These are phyloP conservation scores for Micromussa lordhowensis DNA, from an alignment of 92 coral and sea anemone genomes.

Conservation along the genomic window DNA sequence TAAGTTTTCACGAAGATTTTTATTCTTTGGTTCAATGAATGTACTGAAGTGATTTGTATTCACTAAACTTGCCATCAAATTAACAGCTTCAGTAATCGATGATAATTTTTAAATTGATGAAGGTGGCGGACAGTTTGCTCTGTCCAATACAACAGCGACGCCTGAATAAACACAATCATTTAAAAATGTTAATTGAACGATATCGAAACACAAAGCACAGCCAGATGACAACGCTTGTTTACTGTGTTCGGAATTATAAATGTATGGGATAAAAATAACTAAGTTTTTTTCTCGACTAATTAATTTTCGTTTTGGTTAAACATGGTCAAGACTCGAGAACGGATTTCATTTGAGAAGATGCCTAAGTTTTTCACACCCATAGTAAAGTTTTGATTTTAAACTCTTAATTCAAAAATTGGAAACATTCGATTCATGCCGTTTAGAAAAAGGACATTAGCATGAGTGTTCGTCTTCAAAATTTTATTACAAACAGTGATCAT, in stretches of 20 bases:
- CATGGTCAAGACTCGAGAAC: neutral
- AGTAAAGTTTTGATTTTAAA: neutral
- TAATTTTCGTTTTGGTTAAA: constrained; percentile 8
- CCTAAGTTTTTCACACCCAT: neutral
- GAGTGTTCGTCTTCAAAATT: neutral
- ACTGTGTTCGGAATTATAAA: neutral
- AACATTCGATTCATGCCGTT: neutral
- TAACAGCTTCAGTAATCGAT: neutral
- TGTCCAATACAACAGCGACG: constrained; percentile 6
- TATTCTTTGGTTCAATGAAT: neutral
- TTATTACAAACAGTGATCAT: neutral
- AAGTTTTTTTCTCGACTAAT: constrained; percentile 12
- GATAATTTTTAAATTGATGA: neutral
- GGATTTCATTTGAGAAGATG: neutral
- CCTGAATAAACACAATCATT: constrained; percentile 13
- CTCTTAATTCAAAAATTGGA: neutral
- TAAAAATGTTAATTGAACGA: constrained; percentile 32
- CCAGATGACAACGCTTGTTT: neutral
- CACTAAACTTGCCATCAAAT: constrained; percentile 3
- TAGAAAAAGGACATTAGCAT: neutral
- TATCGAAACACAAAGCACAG: constrained; percentile 20
- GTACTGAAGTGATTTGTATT: neutral
- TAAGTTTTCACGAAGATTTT: neutral
- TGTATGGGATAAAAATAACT: neutral
- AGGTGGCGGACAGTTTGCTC: constrained; percentile 13